Conservation (phyloP, 2,797 vertebrate genomes). For the Arnoldichthys spilopterus region DNA sequence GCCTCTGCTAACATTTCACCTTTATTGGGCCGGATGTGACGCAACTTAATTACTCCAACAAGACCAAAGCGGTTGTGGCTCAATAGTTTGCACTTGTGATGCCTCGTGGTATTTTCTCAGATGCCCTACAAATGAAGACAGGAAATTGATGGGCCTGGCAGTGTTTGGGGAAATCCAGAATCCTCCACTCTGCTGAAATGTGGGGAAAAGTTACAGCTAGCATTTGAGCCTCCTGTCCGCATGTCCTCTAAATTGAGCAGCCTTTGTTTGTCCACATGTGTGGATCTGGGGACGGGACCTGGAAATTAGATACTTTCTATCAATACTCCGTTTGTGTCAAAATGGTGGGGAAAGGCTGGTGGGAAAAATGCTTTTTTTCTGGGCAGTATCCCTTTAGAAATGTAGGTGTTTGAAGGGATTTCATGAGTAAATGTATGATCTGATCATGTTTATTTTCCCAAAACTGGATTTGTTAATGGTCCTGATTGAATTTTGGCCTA, state of each 20-base stretch:
- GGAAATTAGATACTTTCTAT: background rate
- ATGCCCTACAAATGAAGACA: no score
- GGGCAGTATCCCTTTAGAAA: background rate
- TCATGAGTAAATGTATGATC: background rate
- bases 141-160: background rate
- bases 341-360: background rate
- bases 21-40: background rate
- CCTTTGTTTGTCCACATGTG: background rate
- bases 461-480: background rate
- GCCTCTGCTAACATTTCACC: constrained; percentile 9
- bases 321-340: background rate
- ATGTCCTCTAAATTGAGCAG: background rate
- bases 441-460: background rate
- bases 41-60: constrained; percentile 13
- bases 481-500: background rate
- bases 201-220: background rate
- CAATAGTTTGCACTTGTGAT: background rate
- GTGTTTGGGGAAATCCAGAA: background rate
- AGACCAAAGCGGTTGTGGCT: background rate
- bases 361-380: background rate
- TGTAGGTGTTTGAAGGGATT: background rate
- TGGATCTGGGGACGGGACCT: background rate
- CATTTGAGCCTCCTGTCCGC: background rate
- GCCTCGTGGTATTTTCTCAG: background rate
- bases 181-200: background rate